Percentiles rank a stretch among this genome's conserved stretches.
These are phyloP conservation scores for Meda fulgida DNA, from an alignment of 2,797 vertebrate genomes.

Conservation along the genomic window DNA sequence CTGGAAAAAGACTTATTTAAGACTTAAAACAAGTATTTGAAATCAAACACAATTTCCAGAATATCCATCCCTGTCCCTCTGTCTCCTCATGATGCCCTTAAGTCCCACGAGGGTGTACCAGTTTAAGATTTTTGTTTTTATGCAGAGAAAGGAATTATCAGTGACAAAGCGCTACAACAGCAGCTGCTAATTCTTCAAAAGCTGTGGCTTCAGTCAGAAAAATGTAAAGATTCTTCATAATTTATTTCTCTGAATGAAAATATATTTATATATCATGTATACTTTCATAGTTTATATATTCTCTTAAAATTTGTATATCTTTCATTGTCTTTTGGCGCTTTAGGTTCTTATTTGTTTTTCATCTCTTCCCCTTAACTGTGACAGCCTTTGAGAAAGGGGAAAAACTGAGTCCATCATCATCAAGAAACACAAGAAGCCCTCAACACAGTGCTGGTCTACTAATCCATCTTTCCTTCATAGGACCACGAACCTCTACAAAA, in stretches of 20 bases:
- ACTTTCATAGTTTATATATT: constrained; percentile 70
- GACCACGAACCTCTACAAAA: constrained; percentile 55
- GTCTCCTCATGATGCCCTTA: constrained; percentile 51
- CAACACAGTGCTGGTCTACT: constrained; percentile 62
- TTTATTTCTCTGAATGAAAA: constrained; percentile 87
- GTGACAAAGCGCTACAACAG: constrained; percentile 65
- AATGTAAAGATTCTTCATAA: constrained; percentile 81
- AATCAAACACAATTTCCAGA: constrained; percentile 63
- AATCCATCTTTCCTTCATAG: constrained; percentile 57
- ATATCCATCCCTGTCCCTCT: constrained; percentile 47
- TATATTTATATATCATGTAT: constrained; percentile 86
- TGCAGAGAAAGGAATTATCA: constrained; percentile 66
- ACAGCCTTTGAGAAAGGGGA: constrained; percentile 66
- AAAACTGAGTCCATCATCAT: constrained; percentile 64
- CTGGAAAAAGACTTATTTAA: constrained; percentile 63
- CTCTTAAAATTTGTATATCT: constrained; percentile 58
- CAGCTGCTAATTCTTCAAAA: constrained; percentile 70
- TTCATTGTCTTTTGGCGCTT: constrained; percentile 51
- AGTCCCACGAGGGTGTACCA: constrained; percentile 59
- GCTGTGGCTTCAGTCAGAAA: constrained; percentile 73
- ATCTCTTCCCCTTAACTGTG: constrained; percentile 45
- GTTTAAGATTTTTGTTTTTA: constrained; percentile 60
- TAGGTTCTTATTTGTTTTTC: constrained; percentile 44
- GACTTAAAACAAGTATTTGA: constrained; percentile 68
- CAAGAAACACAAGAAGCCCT: constrained; percentile 59